Conservation (phyloP, 2,888 invertebrate species). For the Dolichopus griseipennis region DNA sequence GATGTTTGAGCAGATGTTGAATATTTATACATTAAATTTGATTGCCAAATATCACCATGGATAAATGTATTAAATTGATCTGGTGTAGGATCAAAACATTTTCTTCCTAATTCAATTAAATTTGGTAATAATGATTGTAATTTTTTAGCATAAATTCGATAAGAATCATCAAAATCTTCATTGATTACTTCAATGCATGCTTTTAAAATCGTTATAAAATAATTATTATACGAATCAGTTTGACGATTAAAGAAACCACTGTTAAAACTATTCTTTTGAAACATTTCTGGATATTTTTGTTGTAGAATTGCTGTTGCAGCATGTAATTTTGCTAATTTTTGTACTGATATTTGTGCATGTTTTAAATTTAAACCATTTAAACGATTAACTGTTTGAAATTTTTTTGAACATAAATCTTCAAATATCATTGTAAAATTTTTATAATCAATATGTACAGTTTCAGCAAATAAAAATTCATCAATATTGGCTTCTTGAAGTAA, state of each 20-base stretch:
- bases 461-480: conserved; percentile 26
- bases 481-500: conserved; percentile 25
- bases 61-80: conserved; percentile 35
- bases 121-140: conserved; percentile 28
- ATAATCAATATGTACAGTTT: conserved; percentile 30
- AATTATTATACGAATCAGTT: background rate
- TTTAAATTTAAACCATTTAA: conserved; percentile 34
- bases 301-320: conserved; percentile 41
- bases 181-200: background rate
- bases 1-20: conserved; percentile 18
- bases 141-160: conserved; percentile 31
- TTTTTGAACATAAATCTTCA: conserved; percentile 30
- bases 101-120: conserved; percentile 34
- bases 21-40: conserved; percentile 38
- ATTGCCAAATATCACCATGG: conserved; percentile 41
- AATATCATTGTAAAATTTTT: conserved; percentile 29
- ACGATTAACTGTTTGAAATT: conserved; percentile 27
- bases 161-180: conserved; percentile 18
- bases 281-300: conserved; percentile 26
- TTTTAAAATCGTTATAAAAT: background rate
- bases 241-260: background rate
- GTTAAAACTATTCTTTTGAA: conserved; percentile 21
- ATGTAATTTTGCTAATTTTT: conserved; percentile 43
- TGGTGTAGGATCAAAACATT: conserved; percentile 20
- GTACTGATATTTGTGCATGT: conserved; percentile 37